A percentile compares a stretch with the other conserved stretches of the same genome.
phyloP scores from a whole-genome alignment of 1,140 invertebrate species.

The Rhizoglyphus robini region DNA sequence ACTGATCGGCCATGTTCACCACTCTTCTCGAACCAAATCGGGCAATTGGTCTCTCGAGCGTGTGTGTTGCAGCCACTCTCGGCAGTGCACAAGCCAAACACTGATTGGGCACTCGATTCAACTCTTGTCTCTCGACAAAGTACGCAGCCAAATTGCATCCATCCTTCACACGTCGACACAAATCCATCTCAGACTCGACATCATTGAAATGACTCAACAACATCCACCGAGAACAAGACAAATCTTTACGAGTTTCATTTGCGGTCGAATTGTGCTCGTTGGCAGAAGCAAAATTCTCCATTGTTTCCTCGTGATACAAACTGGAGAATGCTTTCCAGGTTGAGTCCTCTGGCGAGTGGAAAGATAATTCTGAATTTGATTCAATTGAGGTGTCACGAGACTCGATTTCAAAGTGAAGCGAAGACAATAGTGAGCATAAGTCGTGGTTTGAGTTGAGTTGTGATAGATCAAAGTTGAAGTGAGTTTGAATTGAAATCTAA shows the following conservation, averaged over 20 bases:
- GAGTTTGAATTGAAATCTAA: neutral
- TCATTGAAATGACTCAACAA: neutral
- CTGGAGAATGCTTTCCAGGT: neutral
- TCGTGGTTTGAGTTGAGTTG: no score
- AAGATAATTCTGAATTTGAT: neutral
- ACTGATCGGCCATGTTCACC: neutral
- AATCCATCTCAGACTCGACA: neutral
- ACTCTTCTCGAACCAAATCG: neutral
- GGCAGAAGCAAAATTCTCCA: neutral
- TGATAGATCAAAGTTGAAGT: neutral
- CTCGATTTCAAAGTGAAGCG: neutral
- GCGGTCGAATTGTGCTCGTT: neutral
- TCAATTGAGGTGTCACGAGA: neutral
- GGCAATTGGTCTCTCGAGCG: neutral
- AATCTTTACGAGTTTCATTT: neutral
- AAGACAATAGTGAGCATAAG: no score
- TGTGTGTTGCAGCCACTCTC: neutral
- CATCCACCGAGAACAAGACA: neutral
- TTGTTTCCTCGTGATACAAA: neutral
- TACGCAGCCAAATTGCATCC: constrained; percentile 5
- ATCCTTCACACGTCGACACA: neutral
- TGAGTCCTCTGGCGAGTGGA: neutral
- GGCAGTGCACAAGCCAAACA: constrained; percentile 1
- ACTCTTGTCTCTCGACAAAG: neutral
- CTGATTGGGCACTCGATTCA: neutral